phyloP scores from a whole-genome alignment of 1,140 invertebrate genomes.

The Drosophila elegans region DNA sequence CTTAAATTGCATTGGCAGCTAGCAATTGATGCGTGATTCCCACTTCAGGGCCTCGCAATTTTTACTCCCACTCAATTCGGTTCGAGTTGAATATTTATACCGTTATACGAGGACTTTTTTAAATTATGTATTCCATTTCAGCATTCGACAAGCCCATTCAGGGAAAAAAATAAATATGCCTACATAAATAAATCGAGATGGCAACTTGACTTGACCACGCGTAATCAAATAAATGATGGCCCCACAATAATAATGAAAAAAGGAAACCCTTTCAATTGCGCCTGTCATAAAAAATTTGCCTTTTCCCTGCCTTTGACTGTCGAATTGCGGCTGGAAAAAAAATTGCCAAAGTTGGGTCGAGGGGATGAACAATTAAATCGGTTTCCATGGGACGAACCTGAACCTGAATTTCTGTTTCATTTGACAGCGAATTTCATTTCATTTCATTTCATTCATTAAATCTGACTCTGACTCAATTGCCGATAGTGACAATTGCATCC shows the following conservation, averaged over 20 bases:
- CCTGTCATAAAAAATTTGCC: slow-evolving; percentile 51
- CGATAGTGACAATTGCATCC: slow-evolving; percentile 68
- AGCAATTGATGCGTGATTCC: slow-evolving; percentile 14
- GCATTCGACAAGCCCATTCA: slow-evolving; percentile 20
- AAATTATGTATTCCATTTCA: slow-evolving; percentile 67
- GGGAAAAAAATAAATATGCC: slow-evolving; percentile 12
- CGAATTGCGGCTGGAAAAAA: slow-evolving; percentile 14
- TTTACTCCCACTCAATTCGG: slow-evolving; percentile 16
- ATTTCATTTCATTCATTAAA: slow-evolving; percentile 42
- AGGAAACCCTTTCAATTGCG: slow-evolving; percentile 23
- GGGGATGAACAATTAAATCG: slow-evolving; percentile 55
- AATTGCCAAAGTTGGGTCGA: slow-evolving; percentile 1
- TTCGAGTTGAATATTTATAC: slow-evolving; percentile 43
- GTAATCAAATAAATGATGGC: slow-evolving; percentile 69
- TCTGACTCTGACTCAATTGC: slow-evolving; percentile 44
- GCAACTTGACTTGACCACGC: slow-evolving; percentile 33
- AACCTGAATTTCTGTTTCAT: slow-evolving; percentile 38
- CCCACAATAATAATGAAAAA: slow-evolving; percentile 15
- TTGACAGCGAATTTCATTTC: slow-evolving; percentile 37
- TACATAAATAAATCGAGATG: slow-evolving; percentile 21
- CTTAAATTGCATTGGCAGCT: slow-evolving; percentile 32
- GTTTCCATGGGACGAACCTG: slow-evolving; percentile 6
- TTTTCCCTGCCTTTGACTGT: slow-evolving; percentile 33
- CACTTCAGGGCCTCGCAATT: slow-evolving; percentile 8
- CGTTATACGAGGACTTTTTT: slow-evolving; percentile 30